Conservation (phyloP, 2,888 invertebrate genomes). For the Ichneumon xanthorius region DNA sequence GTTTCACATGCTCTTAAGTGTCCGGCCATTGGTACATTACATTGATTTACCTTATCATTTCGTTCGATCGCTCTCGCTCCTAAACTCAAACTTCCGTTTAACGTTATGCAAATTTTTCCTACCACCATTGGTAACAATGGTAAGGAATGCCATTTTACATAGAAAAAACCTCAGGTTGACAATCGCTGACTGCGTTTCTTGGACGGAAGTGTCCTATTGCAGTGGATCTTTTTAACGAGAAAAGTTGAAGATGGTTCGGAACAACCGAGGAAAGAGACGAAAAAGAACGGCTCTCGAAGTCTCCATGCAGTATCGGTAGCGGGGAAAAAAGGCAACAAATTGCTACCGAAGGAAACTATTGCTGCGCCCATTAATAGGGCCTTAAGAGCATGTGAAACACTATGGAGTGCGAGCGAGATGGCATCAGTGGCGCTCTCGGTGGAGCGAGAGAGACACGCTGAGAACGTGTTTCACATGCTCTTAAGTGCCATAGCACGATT, state of each 20-base stretch:
- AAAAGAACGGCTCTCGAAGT: neutral
- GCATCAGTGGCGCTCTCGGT: too few relatives aligned
- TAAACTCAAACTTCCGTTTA: too few relatives aligned
- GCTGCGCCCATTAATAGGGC: too few relatives aligned
- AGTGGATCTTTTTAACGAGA: slow-evolving; percentile 12
- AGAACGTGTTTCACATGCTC: too few relatives aligned
- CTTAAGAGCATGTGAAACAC: too few relatives aligned
- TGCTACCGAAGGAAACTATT: too few relatives aligned
- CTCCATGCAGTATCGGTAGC: neutral
- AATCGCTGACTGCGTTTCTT: slow-evolving; percentile 15
- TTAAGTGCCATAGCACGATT: neutral
- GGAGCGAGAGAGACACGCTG: too few relatives aligned
- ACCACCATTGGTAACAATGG: too few relatives aligned
- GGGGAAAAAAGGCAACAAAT: neutral
- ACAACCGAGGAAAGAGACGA: neutral
- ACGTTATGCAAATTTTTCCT: too few relatives aligned
- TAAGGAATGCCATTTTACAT: neutral
- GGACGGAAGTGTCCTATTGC: slow-evolving; percentile 11
- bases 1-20: too few relatives aligned
- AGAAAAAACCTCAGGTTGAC: neutral
- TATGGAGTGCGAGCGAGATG: too few relatives aligned
- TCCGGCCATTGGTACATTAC: too few relatives aligned
- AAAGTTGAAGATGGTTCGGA: slow-evolving; percentile 17
- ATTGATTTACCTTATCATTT: slow-evolving; percentile 10
- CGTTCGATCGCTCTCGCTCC: neutral